A percentile compares a stretch with the other conserved stretches of the same genome.
Evolutionary conservation across 2,888 invertebrate species (phyloP).

Genomic region (Calameuta filiformis): DNA sequence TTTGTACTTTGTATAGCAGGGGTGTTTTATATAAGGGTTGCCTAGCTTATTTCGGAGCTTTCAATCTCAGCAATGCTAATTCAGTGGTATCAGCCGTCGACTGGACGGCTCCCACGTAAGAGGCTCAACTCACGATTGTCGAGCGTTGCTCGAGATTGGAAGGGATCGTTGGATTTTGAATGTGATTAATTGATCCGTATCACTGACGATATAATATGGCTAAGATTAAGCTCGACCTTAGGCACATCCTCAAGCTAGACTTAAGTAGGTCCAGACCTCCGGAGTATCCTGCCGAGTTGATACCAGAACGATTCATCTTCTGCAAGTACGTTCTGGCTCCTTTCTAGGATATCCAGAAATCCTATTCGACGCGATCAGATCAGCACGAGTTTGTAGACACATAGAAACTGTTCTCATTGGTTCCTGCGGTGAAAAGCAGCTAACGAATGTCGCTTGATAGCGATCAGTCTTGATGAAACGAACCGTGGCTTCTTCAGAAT

Average conservation of each 20-base stretch:
- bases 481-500: not conserved
- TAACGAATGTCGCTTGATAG: not conserved
- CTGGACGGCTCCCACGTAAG: not conserved
- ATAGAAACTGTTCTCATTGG: not conserved
- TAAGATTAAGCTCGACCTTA: not conserved
- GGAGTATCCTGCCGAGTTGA: not conserved
- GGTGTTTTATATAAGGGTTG: not conserved
- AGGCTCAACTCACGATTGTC: not conserved
- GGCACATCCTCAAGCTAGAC: not conserved
- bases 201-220: not conserved
- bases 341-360: not conserved
- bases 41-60: not conserved
- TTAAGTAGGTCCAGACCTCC: not conserved
- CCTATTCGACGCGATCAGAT: not conserved
- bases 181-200: not conserved
- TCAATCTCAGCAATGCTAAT: not conserved
- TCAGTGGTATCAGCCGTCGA: not conserved
- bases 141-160: not conserved
- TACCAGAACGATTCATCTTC: not conserved
- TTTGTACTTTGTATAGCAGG: not conserved
- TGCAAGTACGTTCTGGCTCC: not conserved
- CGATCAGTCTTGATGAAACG: not conserved
- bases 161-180: not conserved
- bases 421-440: not conserved
- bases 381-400: not conserved